Evolutionary conservation across 2,888 invertebrate species (phyloP).

Genomic region (Clusia tigrina): DNA sequence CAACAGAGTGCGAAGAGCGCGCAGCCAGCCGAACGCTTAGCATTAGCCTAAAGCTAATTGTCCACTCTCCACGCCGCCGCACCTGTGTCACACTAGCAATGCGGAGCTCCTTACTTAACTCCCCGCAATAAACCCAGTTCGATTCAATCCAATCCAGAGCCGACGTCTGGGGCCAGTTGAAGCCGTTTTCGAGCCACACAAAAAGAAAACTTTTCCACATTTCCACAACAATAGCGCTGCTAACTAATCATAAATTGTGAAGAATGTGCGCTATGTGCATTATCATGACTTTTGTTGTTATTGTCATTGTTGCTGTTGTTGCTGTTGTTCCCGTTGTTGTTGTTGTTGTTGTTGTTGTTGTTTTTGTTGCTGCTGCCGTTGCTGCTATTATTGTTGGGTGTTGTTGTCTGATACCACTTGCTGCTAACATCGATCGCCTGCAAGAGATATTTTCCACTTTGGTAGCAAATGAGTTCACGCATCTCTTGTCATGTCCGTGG

Average conservation of each 20-base stretch:
- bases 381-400: not conserved
- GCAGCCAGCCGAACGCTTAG: constrained; percentile 6
- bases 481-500: not conserved
- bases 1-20: too few relatives aligned
- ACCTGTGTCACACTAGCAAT: too few relatives aligned
- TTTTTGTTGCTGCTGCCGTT: not conserved
- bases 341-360: not conserved
- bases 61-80: too few relatives aligned
- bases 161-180: too few relatives aligned
- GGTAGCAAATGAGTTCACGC: constrained; percentile 6
- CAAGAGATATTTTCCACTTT: not conserved
- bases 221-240: constrained; percentile 22
- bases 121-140: too few relatives aligned
- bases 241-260: constrained; percentile 53
- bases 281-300: not conserved
- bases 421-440: not conserved
- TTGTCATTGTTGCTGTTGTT: not conserved
- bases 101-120: too few relatives aligned
- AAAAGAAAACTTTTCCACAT: too few relatives aligned
- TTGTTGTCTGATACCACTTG: too few relatives aligned
- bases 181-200: too few relatives aligned
- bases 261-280: not conserved
- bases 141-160: too few relatives aligned
- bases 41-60: constrained; percentile 6
- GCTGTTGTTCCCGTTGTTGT: not conserved